phyloP scores from a whole-genome alignment of 2,113 vertebrate genomes.

The Tachycineta bicolor region DNA sequence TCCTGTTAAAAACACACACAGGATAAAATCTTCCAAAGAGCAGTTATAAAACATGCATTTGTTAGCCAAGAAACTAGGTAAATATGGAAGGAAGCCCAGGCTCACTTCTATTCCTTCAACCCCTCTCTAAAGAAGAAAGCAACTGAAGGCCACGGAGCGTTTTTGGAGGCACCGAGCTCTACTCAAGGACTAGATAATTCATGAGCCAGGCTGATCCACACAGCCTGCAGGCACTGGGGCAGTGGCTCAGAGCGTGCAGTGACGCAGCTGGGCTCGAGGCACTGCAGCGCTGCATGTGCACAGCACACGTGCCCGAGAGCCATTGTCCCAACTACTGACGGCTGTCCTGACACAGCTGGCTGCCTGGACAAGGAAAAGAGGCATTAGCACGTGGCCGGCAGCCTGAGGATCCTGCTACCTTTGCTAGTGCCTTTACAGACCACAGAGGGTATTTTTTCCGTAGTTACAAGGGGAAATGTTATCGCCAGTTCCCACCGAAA shows the following conservation, averaged over 20 bases:
- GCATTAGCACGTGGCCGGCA: fast-evolving
- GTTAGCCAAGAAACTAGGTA: conserved; percentile 57
- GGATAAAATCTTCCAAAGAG: conserved; percentile 64
- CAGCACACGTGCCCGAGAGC: not conserved
- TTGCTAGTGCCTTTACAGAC: not conserved
- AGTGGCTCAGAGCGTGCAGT: not conserved
- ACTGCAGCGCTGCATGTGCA: not conserved
- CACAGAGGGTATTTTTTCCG: not conserved
- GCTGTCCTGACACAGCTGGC: not conserved
- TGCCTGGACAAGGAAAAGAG: not conserved
- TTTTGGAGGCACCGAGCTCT: not conserved
- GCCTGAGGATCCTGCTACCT: not conserved
- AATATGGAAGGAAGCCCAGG: conserved; percentile 34
- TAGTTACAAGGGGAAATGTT: not conserved
- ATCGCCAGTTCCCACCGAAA: not conserved
- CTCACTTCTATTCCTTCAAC: not conserved
- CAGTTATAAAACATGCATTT: conserved; percentile 41
- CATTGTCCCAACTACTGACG: fast-evolving
- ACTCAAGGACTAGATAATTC: not conserved
- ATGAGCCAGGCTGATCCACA: not conserved
- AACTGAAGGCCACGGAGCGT: fast-evolving
- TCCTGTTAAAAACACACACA: conserved; percentile 57
- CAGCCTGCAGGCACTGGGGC: not conserved
- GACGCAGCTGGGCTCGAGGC: not conserved
- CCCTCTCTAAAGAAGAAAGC: not conserved